These are phyloP conservation scores for Phaonia tiefii DNA, from an alignment of 2,888 invertebrate species.

Conservation along the genomic window DNA sequence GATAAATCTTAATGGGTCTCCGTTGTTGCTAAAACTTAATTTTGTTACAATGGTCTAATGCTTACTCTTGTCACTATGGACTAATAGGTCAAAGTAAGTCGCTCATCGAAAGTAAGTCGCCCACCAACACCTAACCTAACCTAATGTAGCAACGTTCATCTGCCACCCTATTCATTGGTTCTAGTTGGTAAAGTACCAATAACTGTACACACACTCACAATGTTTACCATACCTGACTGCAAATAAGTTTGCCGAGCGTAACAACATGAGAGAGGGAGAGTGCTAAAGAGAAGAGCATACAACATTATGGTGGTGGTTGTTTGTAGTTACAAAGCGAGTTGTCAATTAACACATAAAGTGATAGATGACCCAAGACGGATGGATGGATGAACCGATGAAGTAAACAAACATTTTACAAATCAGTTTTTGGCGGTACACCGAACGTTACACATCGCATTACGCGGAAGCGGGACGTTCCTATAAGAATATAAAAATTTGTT, in stretches of 20 bases:
- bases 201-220: too few species aligned
- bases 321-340: conserved; percentile 27
- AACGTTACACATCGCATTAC: conserved; percentile 66
- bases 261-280: neutral
- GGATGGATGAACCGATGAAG: conserved; percentile 34
- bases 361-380: conserved; percentile 30
- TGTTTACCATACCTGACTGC: too few species aligned
- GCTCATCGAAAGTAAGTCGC: too few species aligned
- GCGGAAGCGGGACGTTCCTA: conserved; percentile 37
- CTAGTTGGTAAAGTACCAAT: too few species aligned
- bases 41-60: too few species aligned
- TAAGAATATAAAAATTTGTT: conserved; percentile 29
- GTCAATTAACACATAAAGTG: conserved; percentile 54
- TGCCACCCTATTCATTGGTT: too few species aligned
- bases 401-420: conserved; percentile 76
- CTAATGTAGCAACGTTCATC: too few species aligned
- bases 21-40: too few species aligned
- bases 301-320: conserved; percentile 58
- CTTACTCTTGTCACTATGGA: too few species aligned
- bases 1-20: too few species aligned
- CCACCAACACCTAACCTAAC: too few species aligned
- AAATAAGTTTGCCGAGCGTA: neutral
- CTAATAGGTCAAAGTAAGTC: too few species aligned
- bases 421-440: conserved; percentile 79
- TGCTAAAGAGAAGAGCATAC: neutral